Conservation (phyloP, 2,888 invertebrate genomes). For the Halictus quadricinctus region DNA sequence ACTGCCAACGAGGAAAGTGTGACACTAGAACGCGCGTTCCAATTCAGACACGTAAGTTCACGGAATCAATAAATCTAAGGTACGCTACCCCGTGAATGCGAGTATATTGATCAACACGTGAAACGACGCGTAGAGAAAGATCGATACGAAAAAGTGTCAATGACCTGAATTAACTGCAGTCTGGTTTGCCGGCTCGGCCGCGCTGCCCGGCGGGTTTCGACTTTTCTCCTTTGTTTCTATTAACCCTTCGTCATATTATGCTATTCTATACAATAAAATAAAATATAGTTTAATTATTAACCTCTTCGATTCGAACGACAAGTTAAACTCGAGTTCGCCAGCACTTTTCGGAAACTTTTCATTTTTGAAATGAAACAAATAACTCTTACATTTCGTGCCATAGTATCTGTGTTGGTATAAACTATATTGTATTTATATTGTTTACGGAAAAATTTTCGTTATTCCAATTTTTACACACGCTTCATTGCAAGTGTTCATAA, state of each 20-base stretch:
- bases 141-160: slow-evolving; percentile 58
- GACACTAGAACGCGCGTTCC: slow-evolving; percentile 2
- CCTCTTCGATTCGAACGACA: no score
- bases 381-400: no score
- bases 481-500: not conserved
- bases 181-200: slow-evolving; percentile 23
- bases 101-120: slow-evolving; percentile 43
- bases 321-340: no score
- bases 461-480: no score
- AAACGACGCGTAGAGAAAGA: slow-evolving; percentile 39
- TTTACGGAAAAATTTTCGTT: no score
- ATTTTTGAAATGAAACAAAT: no score
- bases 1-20: not conserved
- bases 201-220: not conserved
- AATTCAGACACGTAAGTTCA: not conserved
- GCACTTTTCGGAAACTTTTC: no score
- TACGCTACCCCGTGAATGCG: slow-evolving; percentile 9
- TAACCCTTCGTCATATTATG: not conserved
- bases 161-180: slow-evolving; percentile 45
- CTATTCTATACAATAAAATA: no score
- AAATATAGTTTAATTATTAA: no score
- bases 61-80: slow-evolving; percentile 27
- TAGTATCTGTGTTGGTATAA: no score
- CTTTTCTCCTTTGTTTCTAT: not conserved
- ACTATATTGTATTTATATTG: no score